Evolutionary conservation across 2,113 vertebrate species (phyloP).

Genomic region (Heterochromis multidens): DNA sequence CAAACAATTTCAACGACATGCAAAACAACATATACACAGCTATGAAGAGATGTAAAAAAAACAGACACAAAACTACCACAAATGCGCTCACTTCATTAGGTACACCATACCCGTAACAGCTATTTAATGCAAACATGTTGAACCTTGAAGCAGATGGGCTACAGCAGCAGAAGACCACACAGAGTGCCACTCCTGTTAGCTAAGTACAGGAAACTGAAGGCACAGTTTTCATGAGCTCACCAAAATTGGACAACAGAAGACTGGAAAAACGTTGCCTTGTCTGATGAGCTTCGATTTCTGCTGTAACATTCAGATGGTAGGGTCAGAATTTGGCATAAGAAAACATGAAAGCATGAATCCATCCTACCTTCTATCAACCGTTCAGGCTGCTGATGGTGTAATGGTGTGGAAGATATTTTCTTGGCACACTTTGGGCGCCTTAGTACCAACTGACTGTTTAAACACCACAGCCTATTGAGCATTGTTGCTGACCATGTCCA

Average conservation of each 20-base stretch:
- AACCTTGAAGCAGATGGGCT: not conserved
- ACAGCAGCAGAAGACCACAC: not conserved
- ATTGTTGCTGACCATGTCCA: not conserved
- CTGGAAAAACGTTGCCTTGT: not conserved
- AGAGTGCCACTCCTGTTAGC: not conserved
- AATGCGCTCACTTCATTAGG: not conserved
- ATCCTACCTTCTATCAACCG: no score
- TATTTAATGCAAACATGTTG: not conserved
- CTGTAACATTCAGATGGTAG: no score
- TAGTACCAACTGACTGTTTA: not conserved
- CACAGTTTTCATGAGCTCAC: not conserved
- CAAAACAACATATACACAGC: fast-evolving
- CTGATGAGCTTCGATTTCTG: not conserved
- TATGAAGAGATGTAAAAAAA: fast-evolving
- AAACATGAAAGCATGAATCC: no score
- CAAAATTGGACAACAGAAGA: not conserved
- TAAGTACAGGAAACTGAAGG: not conserved
- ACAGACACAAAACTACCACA: not conserved
- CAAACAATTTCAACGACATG: no score
- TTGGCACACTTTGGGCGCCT: fast-evolving
- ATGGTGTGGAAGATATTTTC: not conserved
- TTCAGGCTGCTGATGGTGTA: no score
- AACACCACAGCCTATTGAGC: not conserved
- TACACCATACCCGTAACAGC: fast-evolving
- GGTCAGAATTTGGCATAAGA: no score